phyloP scores from a whole-genome alignment of 2,797 vertebrate species.

The Ispidina picta region DNA sequence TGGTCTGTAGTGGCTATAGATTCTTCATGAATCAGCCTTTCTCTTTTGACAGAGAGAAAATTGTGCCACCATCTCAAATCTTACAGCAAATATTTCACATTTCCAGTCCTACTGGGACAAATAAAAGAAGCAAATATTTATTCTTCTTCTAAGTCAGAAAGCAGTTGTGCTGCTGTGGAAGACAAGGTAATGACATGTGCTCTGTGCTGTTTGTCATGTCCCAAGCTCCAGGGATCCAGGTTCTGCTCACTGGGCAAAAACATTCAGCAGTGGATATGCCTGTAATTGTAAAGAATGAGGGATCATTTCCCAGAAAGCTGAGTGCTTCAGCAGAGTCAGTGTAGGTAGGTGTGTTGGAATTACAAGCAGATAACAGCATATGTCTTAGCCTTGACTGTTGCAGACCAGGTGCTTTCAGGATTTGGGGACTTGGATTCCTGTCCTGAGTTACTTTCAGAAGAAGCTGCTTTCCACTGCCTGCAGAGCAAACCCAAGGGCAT shows the following conservation, averaged over 20 bases:
- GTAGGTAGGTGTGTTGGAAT: not conserved
- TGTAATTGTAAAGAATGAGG: not conserved
- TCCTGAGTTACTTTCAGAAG: not conserved
- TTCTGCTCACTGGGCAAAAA: not conserved
- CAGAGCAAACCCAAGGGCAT: not conserved
- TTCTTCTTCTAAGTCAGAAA: not conserved
- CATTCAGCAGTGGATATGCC: not conserved
- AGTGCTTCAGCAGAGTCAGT: not conserved
- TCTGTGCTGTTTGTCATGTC: not conserved
- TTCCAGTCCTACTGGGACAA: slow-evolving; percentile 11
- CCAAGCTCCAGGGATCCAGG: not conserved
- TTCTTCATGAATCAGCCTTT: slow-evolving; percentile 48
- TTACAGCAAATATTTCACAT: slow-evolving; percentile 15
- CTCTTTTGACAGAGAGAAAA: slow-evolving; percentile 14
- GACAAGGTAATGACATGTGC: not conserved
- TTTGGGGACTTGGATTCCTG: not conserved
- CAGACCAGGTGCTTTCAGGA: not conserved
- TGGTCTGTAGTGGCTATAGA: not conserved
- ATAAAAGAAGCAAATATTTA: slow-evolving; percentile 35
- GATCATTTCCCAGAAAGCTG: not conserved
- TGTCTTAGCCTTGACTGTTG: not conserved
- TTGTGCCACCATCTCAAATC: not conserved
- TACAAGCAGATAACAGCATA: not conserved
- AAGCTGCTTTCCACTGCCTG: not conserved
- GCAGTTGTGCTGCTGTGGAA: not conserved